Percentiles rank a stretch among this genome's conserved stretches.
Conservation (phyloP, 2,113 vertebrate genomes). For the Morphnarchus princeps region DNA sequence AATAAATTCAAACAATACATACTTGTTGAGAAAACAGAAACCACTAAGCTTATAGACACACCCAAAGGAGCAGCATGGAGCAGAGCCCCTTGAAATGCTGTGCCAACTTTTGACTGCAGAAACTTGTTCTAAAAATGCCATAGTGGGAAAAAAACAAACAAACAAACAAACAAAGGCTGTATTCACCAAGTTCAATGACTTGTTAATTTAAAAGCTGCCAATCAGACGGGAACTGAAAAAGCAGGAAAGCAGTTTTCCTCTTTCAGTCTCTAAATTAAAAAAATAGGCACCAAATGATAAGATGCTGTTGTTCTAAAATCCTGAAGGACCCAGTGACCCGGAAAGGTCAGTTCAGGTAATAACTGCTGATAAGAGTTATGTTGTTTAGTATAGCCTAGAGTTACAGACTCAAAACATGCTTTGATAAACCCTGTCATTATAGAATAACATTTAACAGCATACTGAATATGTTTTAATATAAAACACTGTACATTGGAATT, state of each 20-base stretch:
- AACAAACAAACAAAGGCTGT: neutral
- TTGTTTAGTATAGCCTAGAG: neutral
- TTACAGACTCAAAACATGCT: neutral
- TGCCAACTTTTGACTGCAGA: neutral
- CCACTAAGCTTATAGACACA: neutral
- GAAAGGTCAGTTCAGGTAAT: neutral
- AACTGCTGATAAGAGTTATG: neutral
- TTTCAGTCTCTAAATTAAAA: neutral
- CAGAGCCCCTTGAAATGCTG: neutral
- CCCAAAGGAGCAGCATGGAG: neutral
- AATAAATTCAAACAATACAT: neutral
- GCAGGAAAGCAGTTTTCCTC: neutral
- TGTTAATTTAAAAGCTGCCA: neutral
- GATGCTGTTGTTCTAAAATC: neutral
- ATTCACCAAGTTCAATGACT: neutral
- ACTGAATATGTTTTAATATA: neutral
- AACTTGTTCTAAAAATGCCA: neutral
- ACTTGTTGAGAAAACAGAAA: neutral
- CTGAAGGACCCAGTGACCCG: neutral
- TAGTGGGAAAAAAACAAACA: accelerated
- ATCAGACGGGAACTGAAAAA: neutral
- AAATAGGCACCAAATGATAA: neutral
- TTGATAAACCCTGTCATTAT: neutral
- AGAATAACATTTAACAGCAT: neutral
- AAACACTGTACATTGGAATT: neutral